Evolutionary conservation across 2,888 invertebrate species (phyloP), one percentile per base, ranked within the genome.

Genomic region (Adineta ricciae): DNA sequence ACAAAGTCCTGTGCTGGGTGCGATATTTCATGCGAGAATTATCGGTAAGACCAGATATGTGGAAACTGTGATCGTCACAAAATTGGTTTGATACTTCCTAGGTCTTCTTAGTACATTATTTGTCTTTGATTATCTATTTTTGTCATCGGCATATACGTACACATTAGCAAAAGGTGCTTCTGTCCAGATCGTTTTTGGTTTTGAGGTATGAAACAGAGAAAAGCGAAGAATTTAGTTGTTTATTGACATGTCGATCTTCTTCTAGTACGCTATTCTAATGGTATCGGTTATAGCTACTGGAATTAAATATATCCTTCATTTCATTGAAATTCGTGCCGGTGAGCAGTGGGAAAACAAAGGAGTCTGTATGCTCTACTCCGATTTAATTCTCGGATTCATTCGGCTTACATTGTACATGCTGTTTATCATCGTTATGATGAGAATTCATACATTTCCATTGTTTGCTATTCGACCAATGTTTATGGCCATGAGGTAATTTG

Each of bases 311-410:
- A 92, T 94, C 38, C 91, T 95, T 52, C 96, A 97, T 90, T 93
- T 95, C 3, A 93, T 96, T 86, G 96, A 97, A 89, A 92, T 96
- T 11, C 94, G 94, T 89, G 94, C 94, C 91, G 96, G 98, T 89
- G 95, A 95, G 78, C 97, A 97, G 0, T 99, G 99, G 99, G 99
- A 99, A 90, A 96, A 96, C 90, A 99, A 99, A 91, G 97, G 98
- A 16, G 97, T 98, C 0, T 98, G 96, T 89, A 92, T 99, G 64
- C 92, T 99, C 2, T 98, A 98, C 90, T 95, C 97, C 0, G 99
- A 99, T 91, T 92, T 99, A 86, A 93, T 96, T 72, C 95, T 85
- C 41, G 86, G 86, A 27, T 73, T 85, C 52, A 52, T 86, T 21
- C 83, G 86, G n/a, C 50, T 96, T 73, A 89, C 93, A 73, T 92